Evolutionary conservation across 2,113 vertebrate species (phyloP).

Genomic region (Rallus limicola): DNA sequence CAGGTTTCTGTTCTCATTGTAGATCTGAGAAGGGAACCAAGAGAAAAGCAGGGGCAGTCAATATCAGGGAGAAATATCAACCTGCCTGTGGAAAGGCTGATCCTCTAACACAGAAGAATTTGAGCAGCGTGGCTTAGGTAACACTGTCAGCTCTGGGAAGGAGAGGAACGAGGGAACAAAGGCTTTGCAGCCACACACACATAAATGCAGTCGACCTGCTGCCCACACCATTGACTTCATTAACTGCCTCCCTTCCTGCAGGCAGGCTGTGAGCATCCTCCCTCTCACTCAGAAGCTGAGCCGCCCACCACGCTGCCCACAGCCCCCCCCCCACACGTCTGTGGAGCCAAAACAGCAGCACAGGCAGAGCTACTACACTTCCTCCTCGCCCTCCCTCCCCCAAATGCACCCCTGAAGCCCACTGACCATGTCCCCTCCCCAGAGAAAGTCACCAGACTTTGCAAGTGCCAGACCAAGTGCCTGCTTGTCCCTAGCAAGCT

Average conservation of each 20-base stretch:
- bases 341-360: neutral
- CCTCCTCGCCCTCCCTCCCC: neutral
- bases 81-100: neutral
- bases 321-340: neutral
- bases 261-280: neutral
- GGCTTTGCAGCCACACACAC: neutral
- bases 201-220: neutral
- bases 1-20: slow-evolving; percentile 92
- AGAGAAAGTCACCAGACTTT: neutral
- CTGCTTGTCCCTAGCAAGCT: neutral
- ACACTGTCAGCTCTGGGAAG: neutral
- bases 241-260: neutral
- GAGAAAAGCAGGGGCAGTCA: slow-evolving; percentile 12
- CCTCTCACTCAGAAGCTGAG: neutral
- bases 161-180: neutral
- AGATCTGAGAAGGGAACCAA: slow-evolving; percentile 85
- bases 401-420: neutral
- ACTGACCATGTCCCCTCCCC: neutral
- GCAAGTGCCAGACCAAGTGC: neutral
- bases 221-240: neutral
- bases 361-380: neutral
- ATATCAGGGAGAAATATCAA: neutral
- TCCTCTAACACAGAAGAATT: neutral
- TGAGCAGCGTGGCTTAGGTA: neutral
- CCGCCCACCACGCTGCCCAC: neutral